These are phyloP conservation scores for Albula glossodonta DNA, from an alignment of 2,113 vertebrate genomes.

Conservation along the genomic window DNA sequence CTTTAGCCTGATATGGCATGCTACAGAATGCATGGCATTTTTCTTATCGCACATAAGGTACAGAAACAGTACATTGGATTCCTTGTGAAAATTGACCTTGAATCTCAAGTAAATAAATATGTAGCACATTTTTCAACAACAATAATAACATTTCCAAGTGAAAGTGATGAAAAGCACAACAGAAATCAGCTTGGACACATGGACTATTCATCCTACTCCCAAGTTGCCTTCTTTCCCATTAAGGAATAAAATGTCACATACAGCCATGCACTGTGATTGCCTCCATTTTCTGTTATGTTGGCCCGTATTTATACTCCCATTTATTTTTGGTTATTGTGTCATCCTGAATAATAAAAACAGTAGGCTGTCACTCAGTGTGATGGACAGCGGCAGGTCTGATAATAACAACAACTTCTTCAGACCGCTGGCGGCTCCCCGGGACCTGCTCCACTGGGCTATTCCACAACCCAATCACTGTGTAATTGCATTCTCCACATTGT, in stretches of 20 bases:
- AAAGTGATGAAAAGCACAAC: neutral
- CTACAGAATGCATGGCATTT: neutral
- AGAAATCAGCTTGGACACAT: neutral
- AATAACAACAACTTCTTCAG: constrained; percentile 28
- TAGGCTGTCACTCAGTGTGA: constrained; percentile 33
- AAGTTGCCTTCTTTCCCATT: neutral
- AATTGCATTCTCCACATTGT: constrained; percentile 49
- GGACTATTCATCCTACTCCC: neutral
- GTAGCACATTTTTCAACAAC: neutral
- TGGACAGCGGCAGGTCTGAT: constrained; percentile 35
- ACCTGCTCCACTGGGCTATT: constrained; percentile 29
- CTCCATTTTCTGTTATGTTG: neutral
- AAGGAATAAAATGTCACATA: constrained; percentile 25
- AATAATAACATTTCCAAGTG: neutral
- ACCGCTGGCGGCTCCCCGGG: neutral
- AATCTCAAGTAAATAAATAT: neutral
- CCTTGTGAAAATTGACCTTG: neutral
- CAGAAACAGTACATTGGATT: neutral
- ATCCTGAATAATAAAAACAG: constrained; percentile 25
- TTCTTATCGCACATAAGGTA: neutral
- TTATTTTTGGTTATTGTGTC: constrained; percentile 21
- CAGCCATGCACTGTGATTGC: constrained; percentile 25
- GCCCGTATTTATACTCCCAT: neutral
- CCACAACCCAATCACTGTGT: constrained; percentile 44
- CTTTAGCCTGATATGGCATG: neutral